Evolutionary conservation across 2,797 vertebrate genomes (phyloP), one percentile per base, ranked within the genome.

Genomic region (Rhinatrema bivittatum): DNA sequence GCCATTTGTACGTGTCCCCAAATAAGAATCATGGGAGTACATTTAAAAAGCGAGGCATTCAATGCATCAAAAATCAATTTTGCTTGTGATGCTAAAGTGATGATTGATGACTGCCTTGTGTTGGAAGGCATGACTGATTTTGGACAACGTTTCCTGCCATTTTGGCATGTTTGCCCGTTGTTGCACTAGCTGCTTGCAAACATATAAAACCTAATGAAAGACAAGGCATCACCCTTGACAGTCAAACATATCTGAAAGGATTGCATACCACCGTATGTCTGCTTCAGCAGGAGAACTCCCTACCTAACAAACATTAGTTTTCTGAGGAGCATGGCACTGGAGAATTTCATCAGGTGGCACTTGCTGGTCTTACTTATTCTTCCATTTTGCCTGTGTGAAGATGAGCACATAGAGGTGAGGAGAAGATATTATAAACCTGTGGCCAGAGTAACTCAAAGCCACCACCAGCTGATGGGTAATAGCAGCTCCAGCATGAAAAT

Each of bases 341-440:
- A 64, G 44, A 55, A 67, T 60, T 61, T 74, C 65, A 24, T 68
- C 70, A 59, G 11, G 48, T 78, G 81, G 80, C 72, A 68, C 59
- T 72, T 86, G 46, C 72, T 86, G 74, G 64, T 71, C 76, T 65
- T 82, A 53, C 47, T 85, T 64, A 71, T 72, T 50, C 70, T 85
- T 59, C 81, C 73, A 42, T 76, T 78, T 79, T 85, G 82, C 76
- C 75, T 85, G 73, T 76, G 77, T 74, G 80, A 86, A 79, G 85
- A 86, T 28, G 82, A 87, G 68, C 76, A 79, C 63, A 76, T 76
- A 80, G 85, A 87, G 85, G 85, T 87, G 85, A 87, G 85, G 80
- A 59, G 83, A 81, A 81, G 82, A 84, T 50, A 72, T 82, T 80
- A 74, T 71, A 83, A 71, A 41, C 82, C 76, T 33, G 77, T 81